phyloP scores from a whole-genome alignment of 2,888 invertebrate species.

The Sinhomidia bicolor region DNA sequence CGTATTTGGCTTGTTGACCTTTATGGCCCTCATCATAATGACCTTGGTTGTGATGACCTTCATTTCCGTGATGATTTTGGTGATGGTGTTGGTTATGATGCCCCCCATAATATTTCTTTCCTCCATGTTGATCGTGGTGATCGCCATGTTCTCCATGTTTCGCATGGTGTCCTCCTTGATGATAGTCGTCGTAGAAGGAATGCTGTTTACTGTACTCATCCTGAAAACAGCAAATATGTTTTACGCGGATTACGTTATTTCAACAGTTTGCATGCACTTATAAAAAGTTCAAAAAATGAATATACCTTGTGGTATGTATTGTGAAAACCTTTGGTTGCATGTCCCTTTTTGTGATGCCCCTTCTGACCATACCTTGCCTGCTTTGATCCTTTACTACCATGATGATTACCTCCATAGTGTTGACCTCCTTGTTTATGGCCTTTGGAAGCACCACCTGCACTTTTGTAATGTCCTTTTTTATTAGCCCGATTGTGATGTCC shows the following conservation, averaged over 20 bases:
- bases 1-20: slow-evolving; percentile 72
- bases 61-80: slow-evolving; percentile 76
- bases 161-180: slow-evolving; percentile 73
- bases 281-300: neutral
- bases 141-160: slow-evolving; percentile 78
- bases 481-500: slow-evolving; percentile 77
- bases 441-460: slow-evolving; percentile 75
- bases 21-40: slow-evolving; percentile 76
- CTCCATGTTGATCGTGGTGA: slow-evolving; percentile 75
- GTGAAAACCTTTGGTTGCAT: slow-evolving; percentile 79
- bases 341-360: slow-evolving; percentile 77
- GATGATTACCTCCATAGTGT: slow-evolving; percentile 75
- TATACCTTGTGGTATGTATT: slow-evolving; percentile 79
- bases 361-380: slow-evolving; percentile 77
- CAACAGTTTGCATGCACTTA: neutral
- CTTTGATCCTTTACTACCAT: slow-evolving; percentile 76
- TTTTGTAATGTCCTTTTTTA: slow-evolving; percentile 78
- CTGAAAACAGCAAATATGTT: slow-evolving; percentile 37
- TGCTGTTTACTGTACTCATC: slow-evolving; percentile 79
- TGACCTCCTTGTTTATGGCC: slow-evolving; percentile 78
- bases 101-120: slow-evolving; percentile 77
- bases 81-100: slow-evolving; percentile 76
- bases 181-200: slow-evolving; percentile 79
- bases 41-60: slow-evolving; percentile 72
- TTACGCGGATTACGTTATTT: neutral